Evolutionary conservation across 2,797 vertebrate species (phyloP), one percentile per base, ranked within the genome.

Genomic region (Malacoraja senta): DNA sequence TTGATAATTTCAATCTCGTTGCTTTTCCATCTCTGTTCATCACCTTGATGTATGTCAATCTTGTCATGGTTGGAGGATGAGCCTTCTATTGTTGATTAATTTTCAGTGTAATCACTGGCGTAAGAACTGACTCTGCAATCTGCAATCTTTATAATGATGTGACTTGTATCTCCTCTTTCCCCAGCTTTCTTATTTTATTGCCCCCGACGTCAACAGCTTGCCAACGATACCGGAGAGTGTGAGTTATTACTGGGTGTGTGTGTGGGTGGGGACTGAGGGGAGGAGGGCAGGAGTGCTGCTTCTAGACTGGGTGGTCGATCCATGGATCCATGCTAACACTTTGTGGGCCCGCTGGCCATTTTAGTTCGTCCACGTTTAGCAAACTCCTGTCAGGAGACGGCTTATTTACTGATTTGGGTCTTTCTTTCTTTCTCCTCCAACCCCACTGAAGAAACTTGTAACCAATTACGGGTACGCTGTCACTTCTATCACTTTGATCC

Each of bases 191-290:
- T 98, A 97, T 93, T 98, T 98, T 94, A 96, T 98, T 74, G 97
- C 97, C 81, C 98, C 98, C 0, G 97, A 98, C 91, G 96, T 96
- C 2, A 95, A 94, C 93, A 94, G 96, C 94, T 96, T 99, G 93
- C 98, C 98, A 0, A 98, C 98, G 90, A 98, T 99, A 93, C 98
- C 98, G 76, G 98, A 99, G 95, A 98, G 97, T 90, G 98, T 99
- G 94, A 98, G 98, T 96, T 53, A 32, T 74, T 19, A 38, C 53
- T 7, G 24, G 12, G 29, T n/a, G 35, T 19, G 24, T n/a, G 29
- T n/a, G 35, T 10, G 29, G 1, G 10, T 8, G 19, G 26, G 12
- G 8, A 1, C 13, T 17, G 35, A 24, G 80, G 8, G 15, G 32
- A 19, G 32, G 15, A 19, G 0, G 29, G 35, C 68, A 32, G 24